Base-by-base conservation (phyloP, 2,797 vertebrate species). In the Cetoscarus ocellatus region DNA sequence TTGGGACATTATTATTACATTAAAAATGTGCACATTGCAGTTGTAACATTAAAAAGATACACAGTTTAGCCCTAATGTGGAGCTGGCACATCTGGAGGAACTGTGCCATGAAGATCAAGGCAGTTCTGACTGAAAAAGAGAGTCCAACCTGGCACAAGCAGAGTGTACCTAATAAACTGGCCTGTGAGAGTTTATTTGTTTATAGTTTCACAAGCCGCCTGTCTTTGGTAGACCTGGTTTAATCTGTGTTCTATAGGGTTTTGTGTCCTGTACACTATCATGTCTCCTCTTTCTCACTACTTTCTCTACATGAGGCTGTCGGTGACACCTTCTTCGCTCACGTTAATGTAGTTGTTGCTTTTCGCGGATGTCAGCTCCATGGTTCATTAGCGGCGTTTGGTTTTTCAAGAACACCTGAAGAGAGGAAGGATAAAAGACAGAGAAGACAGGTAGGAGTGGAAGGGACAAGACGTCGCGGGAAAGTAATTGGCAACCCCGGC, bases 361-460 rank as follows among this genome's bases (percentile, higher is more conserved):
- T 73, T 62, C 61, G 84, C 75, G 75, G 78, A 62, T 82, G 82
- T 90, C 77, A 84, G 71, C 84, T 78, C 53, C 70, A 58, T 3
- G 73, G 66, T 90, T 91, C 83, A 84, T 91, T 91, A 88, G 75
- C 45, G 64, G 11, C 43, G 74, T 88, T 88, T 90, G 84, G 80
- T 86, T 84, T 35, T 52, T 14, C 27, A 6, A 35, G 62, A 36
- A 44, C 64, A 61, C 50, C 73, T 36, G 58, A 77, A 14, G 75
- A 78, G 58, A 64, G 27, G 17, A 34, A 34, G 65, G 75, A 85
- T 79, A 59, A 80, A 78, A 75, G 75, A 79, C 36, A 14, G 36
- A 18, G 5, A 43, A 67, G 75, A 79, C 77, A 71, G 75, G 73
- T 69, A 53, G 72, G 71, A 70, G 79, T 60, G 75, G 64, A 75